A percentile compares a stretch with the other conserved stretches of the same genome.
These are phyloP conservation scores for Mungos mungo DNA, from an alignment of 2,113 vertebrate genomes.

Conservation along the genomic window DNA sequence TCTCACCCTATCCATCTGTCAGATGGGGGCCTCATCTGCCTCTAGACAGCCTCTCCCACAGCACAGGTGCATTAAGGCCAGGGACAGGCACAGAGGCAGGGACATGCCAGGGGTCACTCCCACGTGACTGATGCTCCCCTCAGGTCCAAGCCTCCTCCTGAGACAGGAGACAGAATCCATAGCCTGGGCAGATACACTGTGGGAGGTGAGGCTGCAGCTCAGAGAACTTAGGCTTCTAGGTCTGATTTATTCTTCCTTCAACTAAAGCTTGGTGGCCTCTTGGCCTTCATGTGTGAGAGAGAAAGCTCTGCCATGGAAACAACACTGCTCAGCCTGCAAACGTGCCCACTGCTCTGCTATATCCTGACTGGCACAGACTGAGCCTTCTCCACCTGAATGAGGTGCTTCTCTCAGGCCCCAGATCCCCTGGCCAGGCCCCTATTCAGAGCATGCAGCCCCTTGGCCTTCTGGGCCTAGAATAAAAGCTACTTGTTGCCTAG, in stretches of 20 bases:
- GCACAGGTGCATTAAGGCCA: neutral
- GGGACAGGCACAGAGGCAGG: neutral
- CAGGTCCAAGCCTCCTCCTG: neutral
- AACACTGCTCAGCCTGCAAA: neutral
- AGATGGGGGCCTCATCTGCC: no score
- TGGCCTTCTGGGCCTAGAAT: neutral
- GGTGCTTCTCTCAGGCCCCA: neutral
- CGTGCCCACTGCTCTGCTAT: neutral
- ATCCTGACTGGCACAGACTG: accelerated
- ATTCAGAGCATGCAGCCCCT: neutral
- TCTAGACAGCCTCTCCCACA: neutral
- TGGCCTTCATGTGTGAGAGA: neutral
- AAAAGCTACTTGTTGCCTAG: conserved; percentile 51
- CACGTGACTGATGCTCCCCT: no score
- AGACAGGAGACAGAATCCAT: accelerated
- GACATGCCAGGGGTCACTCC: neutral
- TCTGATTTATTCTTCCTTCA: neutral
- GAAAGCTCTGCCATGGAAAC: neutral
- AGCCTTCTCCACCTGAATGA: neutral
- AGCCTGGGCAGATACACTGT: neutral
- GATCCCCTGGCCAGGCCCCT: neutral
- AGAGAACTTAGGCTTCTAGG: neutral
- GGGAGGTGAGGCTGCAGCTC: neutral
- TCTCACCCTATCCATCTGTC: neutral
- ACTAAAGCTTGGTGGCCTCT: neutral